These are phyloP conservation scores for Pachyseris speciosa DNA, from an alignment of 64 coral and sea anemone genomes.

Conservation along the genomic window DNA sequence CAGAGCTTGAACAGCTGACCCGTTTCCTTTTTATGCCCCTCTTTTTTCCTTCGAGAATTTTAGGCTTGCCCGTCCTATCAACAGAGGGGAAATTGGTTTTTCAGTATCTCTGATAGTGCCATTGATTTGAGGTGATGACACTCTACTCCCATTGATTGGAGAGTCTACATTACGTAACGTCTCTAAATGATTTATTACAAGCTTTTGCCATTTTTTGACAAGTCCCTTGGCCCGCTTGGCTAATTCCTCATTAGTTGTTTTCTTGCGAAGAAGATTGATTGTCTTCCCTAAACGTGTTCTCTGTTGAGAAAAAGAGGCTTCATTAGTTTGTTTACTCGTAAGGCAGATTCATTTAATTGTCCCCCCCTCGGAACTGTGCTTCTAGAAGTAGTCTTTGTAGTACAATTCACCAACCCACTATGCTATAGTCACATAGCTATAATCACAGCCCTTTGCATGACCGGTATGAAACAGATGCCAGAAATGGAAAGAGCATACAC, in stretches of 20 bases:
- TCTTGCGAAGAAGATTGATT: slow-evolving; percentile 96
- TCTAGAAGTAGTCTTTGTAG: too few species aligned
- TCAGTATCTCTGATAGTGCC: slow-evolving; percentile 76
- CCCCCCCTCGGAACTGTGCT: too few species aligned
- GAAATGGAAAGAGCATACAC: too few species aligned
- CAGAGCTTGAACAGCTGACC: slow-evolving; percentile 61
- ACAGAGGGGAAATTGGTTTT: slow-evolving; percentile 66
- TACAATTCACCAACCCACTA: too few species aligned
- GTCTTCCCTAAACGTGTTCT: slow-evolving; percentile 98
- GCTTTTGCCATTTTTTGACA: slow-evolving; percentile 98
- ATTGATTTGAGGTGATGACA: slow-evolving; percentile 93
- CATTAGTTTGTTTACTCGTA: too few species aligned
- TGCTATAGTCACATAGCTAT: too few species aligned
- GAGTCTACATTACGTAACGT: slow-evolving; percentile 85
- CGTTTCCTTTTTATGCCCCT: slow-evolving; percentile 91
- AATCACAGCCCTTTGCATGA: too few species aligned
- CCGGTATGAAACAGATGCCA: too few species aligned
- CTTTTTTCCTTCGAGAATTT: slow-evolving; percentile 80
- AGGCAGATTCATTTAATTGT: too few species aligned
- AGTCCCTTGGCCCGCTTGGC: slow-evolving; percentile 95
- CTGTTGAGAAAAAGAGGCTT: slow-evolving; percentile 39
- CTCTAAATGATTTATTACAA: slow-evolving; percentile 95
- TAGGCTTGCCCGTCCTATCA: slow-evolving; percentile 69
- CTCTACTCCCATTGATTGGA: slow-evolving; percentile 84
- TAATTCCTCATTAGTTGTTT: slow-evolving; percentile 90